These are phyloP conservation scores for Druon quercuslanigerum DNA, from an alignment of 1,140 invertebrate species.

Conservation along the genomic window DNA sequence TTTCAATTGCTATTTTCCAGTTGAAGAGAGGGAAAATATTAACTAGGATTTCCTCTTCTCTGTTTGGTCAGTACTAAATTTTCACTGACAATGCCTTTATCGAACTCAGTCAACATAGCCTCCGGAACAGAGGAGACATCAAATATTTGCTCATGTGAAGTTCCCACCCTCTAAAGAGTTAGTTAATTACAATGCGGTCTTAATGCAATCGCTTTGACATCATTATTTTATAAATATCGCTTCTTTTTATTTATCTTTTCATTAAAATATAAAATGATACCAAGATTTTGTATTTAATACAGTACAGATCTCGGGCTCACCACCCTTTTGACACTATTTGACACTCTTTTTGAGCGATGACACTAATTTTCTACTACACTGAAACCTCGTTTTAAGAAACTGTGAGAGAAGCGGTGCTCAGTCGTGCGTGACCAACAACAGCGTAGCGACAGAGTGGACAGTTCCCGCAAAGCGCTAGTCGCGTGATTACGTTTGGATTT, in stretches of 20 bases:
- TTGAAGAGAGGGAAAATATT: not conserved
- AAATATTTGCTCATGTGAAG: constrained; percentile 21
- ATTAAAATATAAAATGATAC: too few relatives aligned
- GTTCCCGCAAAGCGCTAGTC: too few relatives aligned
- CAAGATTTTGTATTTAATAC: too few relatives aligned
- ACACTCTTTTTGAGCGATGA: too few relatives aligned
- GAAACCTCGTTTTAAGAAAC: too few relatives aligned
- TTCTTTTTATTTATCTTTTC: not conserved
- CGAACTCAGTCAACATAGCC: not conserved
- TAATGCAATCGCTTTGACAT: not conserved
- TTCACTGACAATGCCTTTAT: constrained; percentile 10
- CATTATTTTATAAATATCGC: not conserved
- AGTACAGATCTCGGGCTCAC: too few relatives aligned
- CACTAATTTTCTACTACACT: too few relatives aligned
- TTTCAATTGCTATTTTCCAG: not conserved
- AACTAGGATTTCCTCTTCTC: not conserved
- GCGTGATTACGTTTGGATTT: too few relatives aligned
- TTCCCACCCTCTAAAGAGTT: constrained; percentile 8
- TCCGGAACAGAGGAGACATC: constrained; percentile 6
- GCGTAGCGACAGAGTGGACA: too few relatives aligned
- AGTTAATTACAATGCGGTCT: constrained; percentile 12
- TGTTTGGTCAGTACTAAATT: not conserved
- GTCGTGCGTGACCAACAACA: too few relatives aligned
- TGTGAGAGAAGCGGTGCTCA: too few relatives aligned
- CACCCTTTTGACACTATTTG: too few relatives aligned